Conservation (phyloP, 2,797 vertebrate genomes). For the Betta splendens region DNA sequence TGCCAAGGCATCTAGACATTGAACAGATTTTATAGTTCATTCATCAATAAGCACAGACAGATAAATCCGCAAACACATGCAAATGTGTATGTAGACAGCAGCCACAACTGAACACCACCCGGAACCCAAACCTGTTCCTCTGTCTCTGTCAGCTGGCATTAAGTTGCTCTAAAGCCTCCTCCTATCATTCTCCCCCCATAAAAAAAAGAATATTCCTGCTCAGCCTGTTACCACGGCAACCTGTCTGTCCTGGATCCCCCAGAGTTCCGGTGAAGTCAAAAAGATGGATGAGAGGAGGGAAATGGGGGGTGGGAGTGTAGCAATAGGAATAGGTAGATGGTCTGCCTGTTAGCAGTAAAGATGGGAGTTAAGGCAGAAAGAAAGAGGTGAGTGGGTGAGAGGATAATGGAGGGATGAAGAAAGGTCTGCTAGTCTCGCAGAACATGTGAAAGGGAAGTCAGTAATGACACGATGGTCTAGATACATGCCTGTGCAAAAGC, state of each 20-base stretch:
- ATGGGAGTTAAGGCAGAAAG: slow-evolving; percentile 21
- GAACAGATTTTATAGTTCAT: slow-evolving; percentile 40
- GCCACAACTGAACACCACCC: slow-evolving; percentile 38
- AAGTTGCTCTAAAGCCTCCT: slow-evolving; percentile 54
- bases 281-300: slow-evolving; percentile 76
- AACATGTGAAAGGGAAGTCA: slow-evolving; percentile 40
- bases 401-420: slow-evolving; percentile 46
- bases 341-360: slow-evolving; percentile 42
- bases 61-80: slow-evolving; percentile 22
- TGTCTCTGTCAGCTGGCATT: slow-evolving; percentile 51
- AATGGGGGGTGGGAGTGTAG: slow-evolving; percentile 43
- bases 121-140: slow-evolving; percentile 47
- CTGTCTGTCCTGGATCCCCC: slow-evolving; percentile 81
- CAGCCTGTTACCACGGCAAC: slow-evolving; percentile 85
- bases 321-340: slow-evolving; percentile 50
- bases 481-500: slow-evolving; percentile 26
- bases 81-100: slow-evolving; percentile 42
- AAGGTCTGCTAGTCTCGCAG: slow-evolving; percentile 50
- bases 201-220: slow-evolving; percentile 67
- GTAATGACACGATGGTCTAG: slow-evolving; percentile 24
- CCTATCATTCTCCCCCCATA: slow-evolving; percentile 44
- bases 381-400: slow-evolving; percentile 49
- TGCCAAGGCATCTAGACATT: slow-evolving; percentile 40
- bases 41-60: slow-evolving; percentile 36
- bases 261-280: slow-evolving; percentile 78